Evolutionary conservation across 2,888 invertebrate genomes (phyloP), one percentile per base, ranked within the genome.

Genomic region (Drosophila siamana): DNA sequence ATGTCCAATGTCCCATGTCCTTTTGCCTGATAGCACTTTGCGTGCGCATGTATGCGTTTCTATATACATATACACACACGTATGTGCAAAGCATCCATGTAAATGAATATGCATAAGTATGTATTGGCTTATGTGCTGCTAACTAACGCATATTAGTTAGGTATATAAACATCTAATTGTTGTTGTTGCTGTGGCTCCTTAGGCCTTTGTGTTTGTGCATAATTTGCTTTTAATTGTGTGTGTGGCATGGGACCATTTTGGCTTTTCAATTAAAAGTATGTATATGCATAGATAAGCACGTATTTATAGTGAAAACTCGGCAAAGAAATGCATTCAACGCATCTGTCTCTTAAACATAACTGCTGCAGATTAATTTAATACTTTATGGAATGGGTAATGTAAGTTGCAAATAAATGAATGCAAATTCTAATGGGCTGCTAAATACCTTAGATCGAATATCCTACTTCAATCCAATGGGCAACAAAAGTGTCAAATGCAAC

Each of bases 1-100:
- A 68, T 68, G 61, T 65, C 54, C 67, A 30, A 47, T 60, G 33
- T 59, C 59, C 59, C 54, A 79, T 81, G 77, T 85, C 83, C 84
- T 85, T 82, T 70, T 62, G 72, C 72, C 68, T 71, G 68, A 70
- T 68, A 75, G 71, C 75, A 68, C 24, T 72, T 67, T 67, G 55
- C 60, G 52, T 63, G 46, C 36, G 55, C 54, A 69, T 70, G 68
- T 26, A 43, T 69, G 36, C 28, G 24, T 52, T 16, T 47, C 41
- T 52, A 33, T 55, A 30, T 36, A 48, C 33, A 30, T 60, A 38
- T 51, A 26, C 8, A 44, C 36, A 16, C 19, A 13, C 33, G n/a
- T n/a, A n/a, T n/a, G n/a, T n/a, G n/a, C n/a, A n/a, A n/a, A n/a
- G n/a, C n/a, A 16, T 55, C 26, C 50, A 19, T 38, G 19, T 19